phyloP scores from a whole-genome alignment of 2,113 vertebrate genomes.

The Struthio camelus region DNA sequence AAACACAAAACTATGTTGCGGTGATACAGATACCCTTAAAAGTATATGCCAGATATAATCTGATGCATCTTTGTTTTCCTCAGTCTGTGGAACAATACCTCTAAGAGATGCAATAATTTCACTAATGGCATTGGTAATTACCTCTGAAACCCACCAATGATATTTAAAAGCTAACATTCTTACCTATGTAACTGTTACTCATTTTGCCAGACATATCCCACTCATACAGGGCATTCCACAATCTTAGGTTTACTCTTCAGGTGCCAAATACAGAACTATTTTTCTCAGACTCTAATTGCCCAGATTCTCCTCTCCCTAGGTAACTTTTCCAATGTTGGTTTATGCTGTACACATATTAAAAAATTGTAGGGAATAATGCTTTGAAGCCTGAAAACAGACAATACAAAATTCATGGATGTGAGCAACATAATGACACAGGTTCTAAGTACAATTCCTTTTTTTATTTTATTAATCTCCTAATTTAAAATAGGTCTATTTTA shows the following conservation, averaged over 20 bases:
- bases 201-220: neutral
- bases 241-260: neutral
- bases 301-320: neutral
- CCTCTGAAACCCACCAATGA: neutral
- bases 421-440: neutral
- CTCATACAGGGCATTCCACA: neutral
- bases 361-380: neutral
- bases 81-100: neutral
- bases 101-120: neutral
- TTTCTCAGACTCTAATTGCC: neutral
- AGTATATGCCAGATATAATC: neutral
- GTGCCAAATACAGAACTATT: neutral
- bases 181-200: neutral
- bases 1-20: neutral
- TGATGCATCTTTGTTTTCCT: neutral
- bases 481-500: neutral
- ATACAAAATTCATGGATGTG: neutral
- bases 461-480: neutral
- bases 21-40: neutral
- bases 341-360: neutral
- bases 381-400: neutral
- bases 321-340: neutral
- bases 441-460: neutral
- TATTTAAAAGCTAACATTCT: neutral
- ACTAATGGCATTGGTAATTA: neutral